Conservation (phyloP, 2,113 vertebrate genomes). For the Cervus canadensis region DNA sequence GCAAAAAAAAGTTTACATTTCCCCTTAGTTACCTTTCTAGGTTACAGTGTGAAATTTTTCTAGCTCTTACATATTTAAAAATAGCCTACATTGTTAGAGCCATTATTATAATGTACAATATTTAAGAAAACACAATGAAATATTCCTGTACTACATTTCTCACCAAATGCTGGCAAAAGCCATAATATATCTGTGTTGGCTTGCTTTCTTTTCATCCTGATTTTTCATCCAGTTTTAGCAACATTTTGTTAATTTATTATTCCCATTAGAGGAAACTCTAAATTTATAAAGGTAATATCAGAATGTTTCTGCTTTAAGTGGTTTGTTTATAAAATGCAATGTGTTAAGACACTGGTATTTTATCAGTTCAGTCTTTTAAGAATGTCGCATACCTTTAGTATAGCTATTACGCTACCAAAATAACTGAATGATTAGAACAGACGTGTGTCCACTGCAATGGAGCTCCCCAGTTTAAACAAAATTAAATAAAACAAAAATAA, state of each 20-base stretch:
- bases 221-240: neutral
- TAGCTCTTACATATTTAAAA: neutral
- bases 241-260: neutral
- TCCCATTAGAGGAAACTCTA: neutral
- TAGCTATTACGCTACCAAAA: neutral
- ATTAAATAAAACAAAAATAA: neutral
- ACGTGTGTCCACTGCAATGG: rapidly evolving
- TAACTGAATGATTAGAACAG: neutral
- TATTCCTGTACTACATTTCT: neutral
- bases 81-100: neutral
- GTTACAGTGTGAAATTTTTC: neutral
- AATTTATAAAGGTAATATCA: neutral
- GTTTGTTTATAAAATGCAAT: neutral
- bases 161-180: neutral
- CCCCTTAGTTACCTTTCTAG: neutral
- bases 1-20: neutral
- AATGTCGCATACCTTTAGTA: neutral
- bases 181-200: neutral
- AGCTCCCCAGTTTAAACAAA: neutral
- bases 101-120: neutral
- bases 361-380: neutral
- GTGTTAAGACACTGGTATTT: neutral
- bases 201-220: neutral
- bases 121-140: neutral
- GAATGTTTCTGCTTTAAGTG: neutral